Evolutionary conservation across 2,797 vertebrate genomes (phyloP).

Genomic region (Rhinella marina): DNA sequence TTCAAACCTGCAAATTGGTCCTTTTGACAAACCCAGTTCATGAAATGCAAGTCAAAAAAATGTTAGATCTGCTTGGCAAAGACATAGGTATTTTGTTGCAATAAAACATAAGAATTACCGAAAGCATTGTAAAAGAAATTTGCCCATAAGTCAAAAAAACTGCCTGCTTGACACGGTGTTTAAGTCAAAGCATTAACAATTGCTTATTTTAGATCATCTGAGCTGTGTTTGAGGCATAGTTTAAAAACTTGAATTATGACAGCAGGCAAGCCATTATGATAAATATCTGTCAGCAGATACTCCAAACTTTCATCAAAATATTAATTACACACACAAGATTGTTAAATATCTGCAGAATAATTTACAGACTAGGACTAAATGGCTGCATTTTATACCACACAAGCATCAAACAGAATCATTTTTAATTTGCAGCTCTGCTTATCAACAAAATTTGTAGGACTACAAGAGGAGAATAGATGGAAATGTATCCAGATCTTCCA

Average conservation of each 20-base stretch:
- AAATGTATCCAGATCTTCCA: not conserved
- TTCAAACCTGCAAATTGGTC: not conserved
- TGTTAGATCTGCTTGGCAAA: conserved; percentile 16
- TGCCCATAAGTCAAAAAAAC: conserved; percentile 48
- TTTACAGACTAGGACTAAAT: conserved; percentile 47
- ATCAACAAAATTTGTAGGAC: conserved; percentile 25
- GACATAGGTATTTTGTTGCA: conserved; percentile 11
- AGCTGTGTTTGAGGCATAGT: conserved; percentile 32
- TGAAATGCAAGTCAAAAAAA: not conserved
- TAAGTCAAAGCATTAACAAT: conserved; percentile 52
- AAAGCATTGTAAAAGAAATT: conserved; percentile 33
- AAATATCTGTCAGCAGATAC: conserved; percentile 48
- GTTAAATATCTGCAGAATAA: conserved; percentile 53
- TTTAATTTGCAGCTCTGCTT: conserved; percentile 40
- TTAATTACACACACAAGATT: conserved; percentile 48
- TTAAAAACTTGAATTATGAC: conserved; percentile 49
- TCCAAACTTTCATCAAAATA: conserved; percentile 54
- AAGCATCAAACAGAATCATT: conserved; percentile 39
- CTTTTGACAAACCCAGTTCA: not conserved
- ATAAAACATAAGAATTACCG: not conserved
- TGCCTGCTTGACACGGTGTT: conserved; percentile 34
- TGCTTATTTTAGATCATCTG: conserved; percentile 47
- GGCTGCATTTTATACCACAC: conserved; percentile 26
- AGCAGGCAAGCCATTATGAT: conserved; percentile 48
- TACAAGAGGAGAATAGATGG: conserved; percentile 3